These are phyloP conservation scores for Aphelocoma coerulescens DNA, from an alignment of 2,113 vertebrate genomes.

Conservation along the genomic window DNA sequence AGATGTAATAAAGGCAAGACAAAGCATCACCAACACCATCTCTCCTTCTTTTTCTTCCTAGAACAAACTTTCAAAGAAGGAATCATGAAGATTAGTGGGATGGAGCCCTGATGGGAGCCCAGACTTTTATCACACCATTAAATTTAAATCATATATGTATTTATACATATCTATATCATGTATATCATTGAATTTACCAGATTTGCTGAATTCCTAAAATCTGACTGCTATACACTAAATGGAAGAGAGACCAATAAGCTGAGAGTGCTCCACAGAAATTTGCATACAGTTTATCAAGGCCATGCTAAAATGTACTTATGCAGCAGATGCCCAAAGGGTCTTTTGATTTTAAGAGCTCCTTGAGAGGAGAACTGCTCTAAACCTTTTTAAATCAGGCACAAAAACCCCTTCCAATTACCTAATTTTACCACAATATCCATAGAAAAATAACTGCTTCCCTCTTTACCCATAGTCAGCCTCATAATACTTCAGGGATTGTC, in stretches of 20 bases:
- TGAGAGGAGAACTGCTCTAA: neutral
- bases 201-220: neutral
- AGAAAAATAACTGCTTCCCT: neutral
- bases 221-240: neutral
- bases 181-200: neutral
- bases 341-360: neutral
- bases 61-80: neutral
- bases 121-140: neutral
- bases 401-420: neutral
- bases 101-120: neutral
- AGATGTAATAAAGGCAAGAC: slow-evolving; percentile 49
- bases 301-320: neutral
- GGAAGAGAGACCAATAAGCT: neutral
- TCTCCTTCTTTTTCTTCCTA: neutral
- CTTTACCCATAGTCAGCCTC: neutral
- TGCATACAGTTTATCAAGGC: neutral
- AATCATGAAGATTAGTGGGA: neutral
- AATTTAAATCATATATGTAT: neutral
- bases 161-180: neutral
- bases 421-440: neutral
- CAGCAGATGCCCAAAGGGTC: neutral
- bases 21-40: neutral
- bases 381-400: neutral
- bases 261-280: neutral
- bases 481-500: neutral